Evolutionary conservation across 2,888 invertebrate species (phyloP).

Genomic region (Perdita meconis): DNA sequence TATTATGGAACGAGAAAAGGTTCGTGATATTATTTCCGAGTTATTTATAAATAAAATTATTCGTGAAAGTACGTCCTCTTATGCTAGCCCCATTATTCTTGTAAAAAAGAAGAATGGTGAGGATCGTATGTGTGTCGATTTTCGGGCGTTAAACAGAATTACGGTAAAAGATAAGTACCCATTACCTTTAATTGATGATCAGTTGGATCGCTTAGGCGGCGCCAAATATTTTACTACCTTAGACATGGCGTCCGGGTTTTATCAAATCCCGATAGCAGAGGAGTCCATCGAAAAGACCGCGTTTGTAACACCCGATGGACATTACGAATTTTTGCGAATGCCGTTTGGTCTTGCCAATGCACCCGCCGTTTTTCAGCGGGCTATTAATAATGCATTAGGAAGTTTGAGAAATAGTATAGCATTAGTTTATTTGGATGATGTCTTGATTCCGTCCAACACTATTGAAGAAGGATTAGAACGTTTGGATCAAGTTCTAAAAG

Average conservation of each 20-base stretch:
- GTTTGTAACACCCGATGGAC: slow-evolving; percentile 16
- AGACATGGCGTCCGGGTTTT: slow-evolving; percentile 8
- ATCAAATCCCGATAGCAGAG: slow-evolving; percentile 5
- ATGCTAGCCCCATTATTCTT: slow-evolving; percentile 26
- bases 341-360: slow-evolving; percentile 24
- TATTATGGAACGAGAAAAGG: slow-evolving; percentile 15
- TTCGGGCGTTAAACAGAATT: slow-evolving; percentile 14
- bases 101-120: slow-evolving; percentile 35
- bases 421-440: slow-evolving; percentile 8
- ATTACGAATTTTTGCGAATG: slow-evolving; percentile 19
- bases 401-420: neutral
- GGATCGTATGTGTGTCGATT: slow-evolving; percentile 7
- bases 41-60: slow-evolving; percentile 10
- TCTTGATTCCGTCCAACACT: neutral
- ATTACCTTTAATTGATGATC: slow-evolving; percentile 16
- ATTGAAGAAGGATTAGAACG: neutral
- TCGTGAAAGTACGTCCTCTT: slow-evolving; percentile 21
- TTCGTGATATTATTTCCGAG: slow-evolving; percentile 7
- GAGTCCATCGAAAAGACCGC: slow-evolving; percentile 12
- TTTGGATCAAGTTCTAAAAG: neutral
- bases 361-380: slow-evolving; percentile 11
- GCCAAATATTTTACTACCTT: slow-evolving; percentile 8
- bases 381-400: neutral
- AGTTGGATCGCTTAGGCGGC: neutral
- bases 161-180: slow-evolving; percentile 7